Conservation (phyloP, 2,797 vertebrate genomes). For the Potorous gilbertii region DNA sequence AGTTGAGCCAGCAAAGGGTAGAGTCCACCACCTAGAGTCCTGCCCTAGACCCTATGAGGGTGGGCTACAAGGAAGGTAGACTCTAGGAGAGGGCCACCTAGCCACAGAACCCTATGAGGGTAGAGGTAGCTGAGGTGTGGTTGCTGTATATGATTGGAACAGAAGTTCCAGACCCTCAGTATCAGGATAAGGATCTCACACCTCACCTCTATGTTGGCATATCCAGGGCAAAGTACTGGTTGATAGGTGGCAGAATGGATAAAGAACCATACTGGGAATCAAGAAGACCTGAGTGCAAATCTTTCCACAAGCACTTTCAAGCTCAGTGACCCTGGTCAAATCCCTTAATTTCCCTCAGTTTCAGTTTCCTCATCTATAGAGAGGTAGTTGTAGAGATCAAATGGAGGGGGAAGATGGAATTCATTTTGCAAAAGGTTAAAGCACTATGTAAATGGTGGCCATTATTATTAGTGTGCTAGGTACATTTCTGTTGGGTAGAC, state of each 20-base stretch:
- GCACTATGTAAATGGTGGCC: neutral
- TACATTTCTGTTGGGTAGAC: neutral
- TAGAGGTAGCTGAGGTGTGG: neutral
- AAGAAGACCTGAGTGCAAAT: neutral
- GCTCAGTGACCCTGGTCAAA: neutral
- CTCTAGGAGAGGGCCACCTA: neutral
- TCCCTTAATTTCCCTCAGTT: neutral
- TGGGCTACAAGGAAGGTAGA: neutral
- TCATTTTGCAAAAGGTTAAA: neutral
- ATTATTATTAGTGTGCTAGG: neutral
- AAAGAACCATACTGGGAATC: neutral
- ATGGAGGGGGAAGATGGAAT: neutral
- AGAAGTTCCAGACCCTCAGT: neutral
- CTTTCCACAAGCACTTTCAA: neutral
- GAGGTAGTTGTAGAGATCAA: neutral
- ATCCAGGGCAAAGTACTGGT: neutral
- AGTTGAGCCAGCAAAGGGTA: neutral
- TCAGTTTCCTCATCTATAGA: neutral
- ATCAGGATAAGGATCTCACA: neutral
- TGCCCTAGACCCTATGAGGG: neutral
- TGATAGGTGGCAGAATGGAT: neutral
- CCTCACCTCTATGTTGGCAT: neutral
- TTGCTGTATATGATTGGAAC: neutral
- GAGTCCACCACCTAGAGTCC: neutral
- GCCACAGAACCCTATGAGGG: neutral